Conservation (phyloP, 2,113 vertebrate genomes). For the Chlorocebus sabaeus region DNA sequence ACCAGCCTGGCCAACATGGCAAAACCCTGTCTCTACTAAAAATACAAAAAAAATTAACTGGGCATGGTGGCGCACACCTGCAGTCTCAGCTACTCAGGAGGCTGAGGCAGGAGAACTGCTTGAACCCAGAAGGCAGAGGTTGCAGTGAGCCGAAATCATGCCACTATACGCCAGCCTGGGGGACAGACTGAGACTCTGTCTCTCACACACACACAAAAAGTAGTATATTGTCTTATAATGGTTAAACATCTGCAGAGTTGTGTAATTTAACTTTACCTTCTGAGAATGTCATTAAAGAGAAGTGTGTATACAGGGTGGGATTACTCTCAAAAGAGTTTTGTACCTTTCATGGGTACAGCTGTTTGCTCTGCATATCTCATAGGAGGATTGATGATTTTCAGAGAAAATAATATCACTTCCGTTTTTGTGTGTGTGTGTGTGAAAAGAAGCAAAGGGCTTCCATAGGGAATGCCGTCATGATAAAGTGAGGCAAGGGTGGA, state of each 20-base stretch:
- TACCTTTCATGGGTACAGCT: neutral
- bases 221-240: neutral
- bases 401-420: constrained; percentile 26
- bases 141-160: too few relatives aligned
- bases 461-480: neutral
- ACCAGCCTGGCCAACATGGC: too few relatives aligned
- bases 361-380: neutral
- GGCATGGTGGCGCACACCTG: too few relatives aligned
- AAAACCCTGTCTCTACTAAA: too few relatives aligned
- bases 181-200: too few relatives aligned
- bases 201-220: too few relatives aligned
- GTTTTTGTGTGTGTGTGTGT: neutral
- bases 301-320: neutral
- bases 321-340: neutral
- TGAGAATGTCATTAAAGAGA: neutral
- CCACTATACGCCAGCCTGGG: too few relatives aligned
- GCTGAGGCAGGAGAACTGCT: too few relatives aligned
- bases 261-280: neutral
- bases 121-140: too few relatives aligned
- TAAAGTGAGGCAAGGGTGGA: neutral
- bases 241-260: neutral
- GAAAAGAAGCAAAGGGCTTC: neutral
- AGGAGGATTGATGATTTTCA: neutral
- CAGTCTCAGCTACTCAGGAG: too few relatives aligned
- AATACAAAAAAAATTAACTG: too few relatives aligned